These are phyloP conservation scores for Hycleus phaleratus DNA, from an alignment of 1,140 invertebrate species.

Conservation along the genomic window DNA sequence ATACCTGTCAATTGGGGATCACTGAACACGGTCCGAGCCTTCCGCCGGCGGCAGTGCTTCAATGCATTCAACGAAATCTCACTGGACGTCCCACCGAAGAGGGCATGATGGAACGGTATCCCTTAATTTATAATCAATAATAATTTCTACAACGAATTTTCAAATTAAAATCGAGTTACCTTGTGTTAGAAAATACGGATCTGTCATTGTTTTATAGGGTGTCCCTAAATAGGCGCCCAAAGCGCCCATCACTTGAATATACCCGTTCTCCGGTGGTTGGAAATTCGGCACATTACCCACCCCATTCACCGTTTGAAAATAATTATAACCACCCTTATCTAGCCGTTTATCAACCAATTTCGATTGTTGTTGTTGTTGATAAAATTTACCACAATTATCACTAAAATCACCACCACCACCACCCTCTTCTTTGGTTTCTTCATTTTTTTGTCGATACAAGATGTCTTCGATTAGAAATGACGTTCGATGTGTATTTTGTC, in stretches of 20 bases:
- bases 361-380: conserved; percentile 3
- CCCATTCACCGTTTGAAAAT: conserved; percentile 28
- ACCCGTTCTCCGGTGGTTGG: conserved; percentile 31
- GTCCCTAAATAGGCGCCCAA: conserved; percentile 51
- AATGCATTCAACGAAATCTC: conserved; percentile 62
- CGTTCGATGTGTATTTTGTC: conserved; percentile 41
- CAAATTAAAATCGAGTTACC: conserved; percentile 40
- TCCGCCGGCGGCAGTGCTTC: conserved; percentile 84
- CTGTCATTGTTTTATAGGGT: conserved; percentile 56
- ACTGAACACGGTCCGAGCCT: conserved; percentile 95
- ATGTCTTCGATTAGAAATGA: conserved; percentile 79
- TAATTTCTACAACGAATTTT: background rate
- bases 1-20: conserved; percentile 83
- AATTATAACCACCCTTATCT: conserved; percentile 26
- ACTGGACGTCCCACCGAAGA: conserved; percentile 53
- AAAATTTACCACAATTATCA: conserved; percentile 14
- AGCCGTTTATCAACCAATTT: conserved; percentile 18
- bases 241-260: conserved; percentile 55
- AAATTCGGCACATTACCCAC: conserved; percentile 25
- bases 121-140: conserved; percentile 41
- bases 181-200: conserved; percentile 60
- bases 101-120: conserved; percentile 60
- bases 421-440: conserved; percentile 16
- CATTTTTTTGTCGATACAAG: conserved; percentile 55
- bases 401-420: background rate